phyloP scores from a whole-genome alignment of 1,140 invertebrate genomes.

The Rhyzopertha dominica region DNA sequence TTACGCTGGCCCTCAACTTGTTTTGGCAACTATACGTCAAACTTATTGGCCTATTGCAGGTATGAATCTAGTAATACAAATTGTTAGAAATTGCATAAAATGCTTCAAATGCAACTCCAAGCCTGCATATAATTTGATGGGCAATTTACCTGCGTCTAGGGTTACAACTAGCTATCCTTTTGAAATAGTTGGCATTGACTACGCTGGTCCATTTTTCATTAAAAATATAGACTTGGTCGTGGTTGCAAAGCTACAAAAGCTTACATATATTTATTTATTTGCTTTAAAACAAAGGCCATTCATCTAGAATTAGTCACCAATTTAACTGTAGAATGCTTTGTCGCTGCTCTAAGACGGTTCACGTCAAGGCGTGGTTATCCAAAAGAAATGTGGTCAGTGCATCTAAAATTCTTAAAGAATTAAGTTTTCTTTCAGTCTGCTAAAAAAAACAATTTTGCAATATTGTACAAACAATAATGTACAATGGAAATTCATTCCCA shows the following conservation, averaged over 20 bases:
- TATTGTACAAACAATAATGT: too few species aligned
- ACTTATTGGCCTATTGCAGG: conserved; percentile 20
- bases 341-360: conserved; percentile 35
- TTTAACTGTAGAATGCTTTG: conserved; percentile 23
- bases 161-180: conserved; percentile 32
- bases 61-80: conserved; percentile 17
- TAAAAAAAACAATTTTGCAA: too few species aligned
- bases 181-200: conserved; percentile 35
- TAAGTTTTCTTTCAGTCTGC: too few species aligned
- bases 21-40: conserved; percentile 22
- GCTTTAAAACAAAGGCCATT: conserved; percentile 31
- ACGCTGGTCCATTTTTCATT: conserved; percentile 34
- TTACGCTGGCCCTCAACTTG: conserved; percentile 31
- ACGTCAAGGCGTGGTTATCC: conserved; percentile 30
- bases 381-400: conserved; percentile 25
- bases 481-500: too few species aligned
- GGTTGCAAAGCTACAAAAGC: conserved; percentile 20
- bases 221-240: conserved; percentile 22
- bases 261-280: conserved; percentile 35
- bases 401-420: too few species aligned
- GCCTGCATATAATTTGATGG: conserved; percentile 27
- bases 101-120: conserved; percentile 17
- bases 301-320: conserved; percentile 38
- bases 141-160: conserved; percentile 35
- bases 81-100: conserved; percentile 13